Base-by-base conservation (phyloP, 2,797 vertebrate species). In the Macropus fuliginosus region DNA sequence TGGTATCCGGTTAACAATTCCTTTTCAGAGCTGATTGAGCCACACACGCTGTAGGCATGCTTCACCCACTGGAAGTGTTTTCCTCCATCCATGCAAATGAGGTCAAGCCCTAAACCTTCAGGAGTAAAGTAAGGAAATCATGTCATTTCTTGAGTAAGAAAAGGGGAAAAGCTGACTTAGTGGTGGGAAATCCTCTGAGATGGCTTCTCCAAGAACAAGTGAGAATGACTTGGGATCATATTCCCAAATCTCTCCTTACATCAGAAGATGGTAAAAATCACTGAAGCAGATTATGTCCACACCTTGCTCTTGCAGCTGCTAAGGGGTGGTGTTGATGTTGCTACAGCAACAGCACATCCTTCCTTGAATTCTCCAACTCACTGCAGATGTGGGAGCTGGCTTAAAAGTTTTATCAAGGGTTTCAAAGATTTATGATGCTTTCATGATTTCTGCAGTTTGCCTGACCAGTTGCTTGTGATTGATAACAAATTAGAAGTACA, bases 201-300 rank as follows among this genome's bases (percentile, higher is more conserved):
- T 91, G 91, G 46, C 94, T 97, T 98, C 94, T 16, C 31, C 93
- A 34, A 94, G 96, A 97, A 97, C 34, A 98, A 0, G 93, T 96
- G 97, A 12, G 28, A 98, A 98, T 98, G 97, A 94, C 96, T 31
- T 27, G 95, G 95, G 94, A 95, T 95, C 95, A 94, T 98, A 95
- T 97, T 98, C 94, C 89, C 0, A 0, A 94, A 93, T 95, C 94
- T 90, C 46, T 98, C 93, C 87, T 56, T 96, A 90, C 46, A 94
- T 97, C 94, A 92, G 87, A 98, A 97, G 96, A 96, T 90, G 91
- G 95, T 93, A 97, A 98, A 87, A 98, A 98, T 93, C 95, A 96
- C 93, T 0, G 56, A 98, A 59, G 97, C 57, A 0, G 96, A 91
- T 94, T 96, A 93, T 96, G 96, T 97, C 92, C 55, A 97, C 97